Base-by-base conservation (phyloP, 2,113 vertebrate species). In the Aythya baeri region DNA sequence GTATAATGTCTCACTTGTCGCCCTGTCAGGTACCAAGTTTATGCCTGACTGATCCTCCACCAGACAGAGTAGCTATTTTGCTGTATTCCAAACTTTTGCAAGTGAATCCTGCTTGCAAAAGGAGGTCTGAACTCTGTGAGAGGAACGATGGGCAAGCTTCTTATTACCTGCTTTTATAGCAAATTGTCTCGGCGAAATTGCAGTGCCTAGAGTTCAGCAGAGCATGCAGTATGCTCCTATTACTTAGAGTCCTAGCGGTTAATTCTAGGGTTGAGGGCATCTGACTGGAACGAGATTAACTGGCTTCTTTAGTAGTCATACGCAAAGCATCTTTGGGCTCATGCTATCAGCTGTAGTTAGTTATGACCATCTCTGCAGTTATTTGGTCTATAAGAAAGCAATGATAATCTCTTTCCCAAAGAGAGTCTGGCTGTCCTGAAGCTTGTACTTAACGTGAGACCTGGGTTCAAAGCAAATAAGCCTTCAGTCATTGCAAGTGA, bases 391-490 rank as follows among this genome's bases (percentile, higher is more conserved):
- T 70, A 29, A 63, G 41, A 74, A 83, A 88, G 55, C 59, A 89
- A 52, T 62, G 63, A 8, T 11, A 59, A 43, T 77, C 31, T 81
- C 38, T 73, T 91, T 88, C 34, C 55, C 61, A 72, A 88, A 78
- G 81, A 81, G 34, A 67, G 32, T 1, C 73, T 70, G 72, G 57
- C 46, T 86, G 4, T 81, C 59, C 52, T 61, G 79, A 89, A 61
- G 57, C 73, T 86, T 88, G 27, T 67, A 61, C 46, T 73, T 93
- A 62, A 43, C 17, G 1, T 26, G 31, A 95, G 57, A 78, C 34
- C 22, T 93, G 57, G 83, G 71, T 93, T 94, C 86, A 83, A 89
- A 83, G 63, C 88, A 86, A 82, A 89, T 86, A 85, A 94, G 11
- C 23, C 32, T 96, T 86, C 38, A 52, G 68, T 90, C 9, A 0